Evolutionary conservation across 2,113 vertebrate genomes (phyloP).

Genomic region (Cygnus atratus): DNA sequence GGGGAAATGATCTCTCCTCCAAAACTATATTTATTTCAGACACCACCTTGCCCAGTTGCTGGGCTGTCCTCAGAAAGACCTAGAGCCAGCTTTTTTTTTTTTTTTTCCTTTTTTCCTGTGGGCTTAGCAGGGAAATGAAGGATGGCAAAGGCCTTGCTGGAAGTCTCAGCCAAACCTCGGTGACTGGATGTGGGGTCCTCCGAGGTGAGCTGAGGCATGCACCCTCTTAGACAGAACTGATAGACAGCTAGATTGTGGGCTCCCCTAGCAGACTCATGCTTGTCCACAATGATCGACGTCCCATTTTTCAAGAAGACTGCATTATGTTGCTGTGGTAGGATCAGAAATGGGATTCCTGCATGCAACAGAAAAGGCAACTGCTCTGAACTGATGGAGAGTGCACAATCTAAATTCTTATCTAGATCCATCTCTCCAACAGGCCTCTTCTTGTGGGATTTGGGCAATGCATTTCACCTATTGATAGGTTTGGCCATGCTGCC

Average conservation of each 20-base stretch:
- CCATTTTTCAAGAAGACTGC: not conserved
- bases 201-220: not conserved
- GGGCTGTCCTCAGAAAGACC: conserved; percentile 62
- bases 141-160: not conserved
- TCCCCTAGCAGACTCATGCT: not conserved
- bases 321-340: not conserved
- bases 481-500: not conserved
- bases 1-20: conserved; percentile 56
- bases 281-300: not conserved
- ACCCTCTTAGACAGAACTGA: not conserved
- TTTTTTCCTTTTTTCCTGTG: not conserved
- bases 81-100: not conserved
- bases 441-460: rapidly evolving
- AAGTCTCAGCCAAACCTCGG: not conserved
- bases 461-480: not conserved
- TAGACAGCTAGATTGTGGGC: not conserved
- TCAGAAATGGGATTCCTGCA: not conserved
- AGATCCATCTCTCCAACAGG: not conserved
- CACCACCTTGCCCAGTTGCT: conserved; percentile 28
- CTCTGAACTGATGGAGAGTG: not conserved
- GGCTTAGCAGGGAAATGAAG: not conserved
- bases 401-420: not conserved
- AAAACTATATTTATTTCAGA: conserved; percentile 71
- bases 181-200: not conserved
- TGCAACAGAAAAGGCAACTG: not conserved